phyloP scores from a whole-genome alignment of 1,140 invertebrate species.

The Alviniconcha marisindica region DNA sequence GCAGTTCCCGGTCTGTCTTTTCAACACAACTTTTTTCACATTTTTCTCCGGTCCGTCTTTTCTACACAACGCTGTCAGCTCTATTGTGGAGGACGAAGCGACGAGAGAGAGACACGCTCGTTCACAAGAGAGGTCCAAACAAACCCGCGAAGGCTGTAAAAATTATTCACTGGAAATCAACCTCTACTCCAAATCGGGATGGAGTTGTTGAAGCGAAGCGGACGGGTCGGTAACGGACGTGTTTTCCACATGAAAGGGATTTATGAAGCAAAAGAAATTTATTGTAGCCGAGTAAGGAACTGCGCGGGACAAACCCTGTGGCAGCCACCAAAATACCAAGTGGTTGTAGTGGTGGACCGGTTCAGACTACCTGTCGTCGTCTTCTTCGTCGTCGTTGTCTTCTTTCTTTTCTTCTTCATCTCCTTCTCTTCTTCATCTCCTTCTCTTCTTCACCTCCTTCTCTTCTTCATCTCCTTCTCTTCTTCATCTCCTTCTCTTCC shows the following conservation, averaged over 20 bases:
- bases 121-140: constrained; percentile 10
- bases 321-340: no score
- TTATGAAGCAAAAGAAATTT: constrained; percentile 44
- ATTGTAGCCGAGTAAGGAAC: constrained; percentile 24
- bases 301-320: not conserved
- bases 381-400: no score
- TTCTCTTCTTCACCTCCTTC: not conserved
- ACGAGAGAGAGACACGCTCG: not conserved
- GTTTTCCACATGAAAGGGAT: constrained; percentile 35
- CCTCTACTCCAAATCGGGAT: not conserved
- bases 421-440: no score
- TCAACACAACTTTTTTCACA: no score
- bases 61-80: not conserved
- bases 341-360: no score
- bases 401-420: no score
- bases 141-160: constrained; percentile 28
- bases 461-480: not conserved
- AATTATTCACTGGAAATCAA: constrained; percentile 44
- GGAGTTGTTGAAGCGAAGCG: constrained; percentile 10
- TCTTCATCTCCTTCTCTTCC: not conserved
- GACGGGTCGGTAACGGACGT: constrained; percentile 4
- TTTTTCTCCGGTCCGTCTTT: constrained; percentile 29
- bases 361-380: no score
- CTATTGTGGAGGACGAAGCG: not conserved
- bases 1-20: not conserved